Evolutionary conservation across 2,113 vertebrate genomes (phyloP).

Genomic region (Macheiramphus alcinus): DNA sequence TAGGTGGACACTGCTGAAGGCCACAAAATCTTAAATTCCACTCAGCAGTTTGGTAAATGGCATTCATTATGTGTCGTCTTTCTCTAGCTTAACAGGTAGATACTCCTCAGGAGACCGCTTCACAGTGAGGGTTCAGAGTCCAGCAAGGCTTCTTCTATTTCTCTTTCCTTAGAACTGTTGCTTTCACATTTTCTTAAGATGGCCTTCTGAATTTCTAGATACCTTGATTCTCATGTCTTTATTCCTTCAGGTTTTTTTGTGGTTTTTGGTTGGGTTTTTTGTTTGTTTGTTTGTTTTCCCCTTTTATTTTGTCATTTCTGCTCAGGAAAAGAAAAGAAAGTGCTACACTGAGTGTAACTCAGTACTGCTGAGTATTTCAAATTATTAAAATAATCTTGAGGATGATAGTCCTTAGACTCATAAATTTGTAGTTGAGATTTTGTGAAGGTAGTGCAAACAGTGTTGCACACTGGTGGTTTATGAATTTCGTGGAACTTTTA

Average conservation of each 20-base stretch:
- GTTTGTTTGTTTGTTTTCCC: neutral
- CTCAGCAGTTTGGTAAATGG: neutral
- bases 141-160: neutral
- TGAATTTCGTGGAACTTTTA: slow-evolving; percentile 38
- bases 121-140: neutral
- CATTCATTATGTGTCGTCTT: neutral
- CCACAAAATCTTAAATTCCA: neutral
- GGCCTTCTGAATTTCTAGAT: neutral
- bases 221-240: neutral
- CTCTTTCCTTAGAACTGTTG: neutral
- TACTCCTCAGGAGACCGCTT: neutral
- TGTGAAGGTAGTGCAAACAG: neutral
- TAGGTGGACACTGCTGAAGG: neutral
- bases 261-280: neutral
- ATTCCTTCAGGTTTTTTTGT: neutral
- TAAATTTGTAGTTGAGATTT: neutral
- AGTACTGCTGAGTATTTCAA: neutral
- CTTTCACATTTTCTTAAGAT: neutral
- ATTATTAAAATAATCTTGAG: neutral
- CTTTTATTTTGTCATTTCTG: neutral
- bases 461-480: neutral
- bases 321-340: neutral
- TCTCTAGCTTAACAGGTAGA: neutral
- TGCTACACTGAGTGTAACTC: too few relatives aligned
- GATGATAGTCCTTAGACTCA: neutral